A percentile compares a stretch with the other conserved stretches of the same genome.
These are phyloP conservation scores for Channa argus DNA, from an alignment of 2,113 vertebrate species.

Conservation along the genomic window DNA sequence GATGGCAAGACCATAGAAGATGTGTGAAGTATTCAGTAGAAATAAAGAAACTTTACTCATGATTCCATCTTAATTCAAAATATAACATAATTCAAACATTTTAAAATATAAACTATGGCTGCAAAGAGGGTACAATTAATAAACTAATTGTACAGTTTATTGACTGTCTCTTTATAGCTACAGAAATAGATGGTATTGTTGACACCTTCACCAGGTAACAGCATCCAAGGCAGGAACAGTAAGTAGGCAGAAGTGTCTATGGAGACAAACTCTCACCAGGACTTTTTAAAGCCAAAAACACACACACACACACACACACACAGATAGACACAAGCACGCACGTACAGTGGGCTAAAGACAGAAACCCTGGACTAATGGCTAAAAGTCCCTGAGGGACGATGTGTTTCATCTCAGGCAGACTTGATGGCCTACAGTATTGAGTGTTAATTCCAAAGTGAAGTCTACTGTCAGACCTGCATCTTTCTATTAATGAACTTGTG, in stretches of 20 bases:
- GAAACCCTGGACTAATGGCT: slow-evolving; percentile 18
- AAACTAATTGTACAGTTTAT: background rate
- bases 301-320: slow-evolving; percentile 18
- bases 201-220: slow-evolving; percentile 44
- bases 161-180: background rate
- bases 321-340: slow-evolving; percentile 9
- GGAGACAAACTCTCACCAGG: slow-evolving; percentile 38
- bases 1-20: slow-evolving; percentile 30
- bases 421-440: slow-evolving; percentile 25
- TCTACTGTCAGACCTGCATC: slow-evolving; percentile 23
- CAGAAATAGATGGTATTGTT: slow-evolving; percentile 30
- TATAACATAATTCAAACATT: background rate
- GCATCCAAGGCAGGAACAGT: slow-evolving; percentile 10
- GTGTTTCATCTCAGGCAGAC: slow-evolving; percentile 47
- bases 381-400: slow-evolving; percentile 36
- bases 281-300: slow-evolving; percentile 13
- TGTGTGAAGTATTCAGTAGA: slow-evolving; percentile 43
- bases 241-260: slow-evolving; percentile 30
- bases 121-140: slow-evolving; percentile 12
- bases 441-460: slow-evolving; percentile 41
- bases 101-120: background rate
- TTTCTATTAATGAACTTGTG: slow-evolving; percentile 57
- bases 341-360: background rate
- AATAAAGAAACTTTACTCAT: slow-evolving; percentile 18
- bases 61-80: background rate